phyloP scores from a whole-genome alignment of 1,140 invertebrate species.

The Lineus longissimus region DNA sequence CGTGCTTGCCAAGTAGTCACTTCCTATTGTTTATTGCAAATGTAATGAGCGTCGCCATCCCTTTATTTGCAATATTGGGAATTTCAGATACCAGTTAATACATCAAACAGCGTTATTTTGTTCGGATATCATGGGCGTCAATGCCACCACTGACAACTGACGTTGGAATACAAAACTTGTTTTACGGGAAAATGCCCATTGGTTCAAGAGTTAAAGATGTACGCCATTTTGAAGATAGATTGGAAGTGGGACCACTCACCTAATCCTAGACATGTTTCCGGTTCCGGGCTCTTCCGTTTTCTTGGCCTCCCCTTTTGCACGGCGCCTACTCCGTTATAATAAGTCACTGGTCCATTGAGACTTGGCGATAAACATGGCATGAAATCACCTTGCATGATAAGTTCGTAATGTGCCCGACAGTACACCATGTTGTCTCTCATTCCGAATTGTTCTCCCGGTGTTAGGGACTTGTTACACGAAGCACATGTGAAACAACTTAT shows the following conservation, averaged over 20 bases:
- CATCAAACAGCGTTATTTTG: no score
- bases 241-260: constrained; percentile 20
- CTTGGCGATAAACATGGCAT: constrained; percentile 58
- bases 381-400: constrained; percentile 38
- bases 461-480: constrained; percentile 66
- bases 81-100: no score
- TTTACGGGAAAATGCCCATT: no score
- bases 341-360: constrained; percentile 54
- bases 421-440: constrained; percentile 54
- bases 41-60: no score
- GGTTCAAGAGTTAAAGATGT: no score
- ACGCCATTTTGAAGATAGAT: neutral
- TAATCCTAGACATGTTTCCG: constrained; percentile 24
- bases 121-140: no score
- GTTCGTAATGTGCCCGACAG: constrained; percentile 55
- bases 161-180: no score
- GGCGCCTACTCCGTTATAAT: constrained; percentile 69
- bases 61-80: no score
- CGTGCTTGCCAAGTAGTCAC: no score
- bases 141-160: no score
- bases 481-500: constrained; percentile 48
- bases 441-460: constrained; percentile 80
- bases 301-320: constrained; percentile 77
- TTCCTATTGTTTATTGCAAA: no score
- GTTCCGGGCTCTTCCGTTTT: constrained; percentile 66